Percentiles rank a stretch among this genome's conserved stretches.
These are phyloP conservation scores for Cyanoderma ruficeps DNA, from an alignment of 2,113 vertebrate genomes.

Conservation along the genomic window DNA sequence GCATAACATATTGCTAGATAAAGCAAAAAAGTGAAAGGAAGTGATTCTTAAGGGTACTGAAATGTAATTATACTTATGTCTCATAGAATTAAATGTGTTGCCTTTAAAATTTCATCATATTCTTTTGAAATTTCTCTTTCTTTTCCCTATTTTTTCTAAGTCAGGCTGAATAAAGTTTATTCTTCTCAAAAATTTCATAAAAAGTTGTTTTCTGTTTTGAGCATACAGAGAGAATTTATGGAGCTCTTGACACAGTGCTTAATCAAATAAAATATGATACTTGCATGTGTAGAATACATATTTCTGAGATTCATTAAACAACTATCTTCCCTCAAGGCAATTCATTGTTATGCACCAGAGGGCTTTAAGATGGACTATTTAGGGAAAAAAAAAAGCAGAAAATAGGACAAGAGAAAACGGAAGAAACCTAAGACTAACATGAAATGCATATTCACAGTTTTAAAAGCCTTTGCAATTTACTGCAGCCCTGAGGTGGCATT, in stretches of 20 bases:
- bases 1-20: not conserved
- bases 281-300: not conserved
- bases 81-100: not conserved
- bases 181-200: not conserved
- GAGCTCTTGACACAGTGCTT: not conserved
- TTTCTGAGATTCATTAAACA: slow-evolving; percentile 62
- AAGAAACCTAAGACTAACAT: slow-evolving; percentile 31
- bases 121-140: not conserved
- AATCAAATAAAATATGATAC: slow-evolving; percentile 25
- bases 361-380: slow-evolving; percentile 23
- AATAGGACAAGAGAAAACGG: slow-evolving; percentile 2
- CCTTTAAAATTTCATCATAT: not conserved
- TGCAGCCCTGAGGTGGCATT: slow-evolving; percentile 49
- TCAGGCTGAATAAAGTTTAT: not conserved
- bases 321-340: slow-evolving; percentile 33
- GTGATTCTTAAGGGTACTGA: not conserved
- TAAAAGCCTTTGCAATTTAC: slow-evolving; percentile 64
- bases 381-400: not conserved
- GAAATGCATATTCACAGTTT: slow-evolving; percentile 58
- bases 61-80: not conserved
- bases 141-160: not conserved
- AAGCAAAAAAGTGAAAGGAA: not conserved
- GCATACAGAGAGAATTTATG: not conserved
- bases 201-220: slow-evolving; percentile 1
- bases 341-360: slow-evolving; percentile 61